Percentiles rank a stretch among this genome's conserved stretches.
phyloP scores from a whole-genome alignment of 2,113 vertebrate species.

The Dipodomys merriami region DNA sequence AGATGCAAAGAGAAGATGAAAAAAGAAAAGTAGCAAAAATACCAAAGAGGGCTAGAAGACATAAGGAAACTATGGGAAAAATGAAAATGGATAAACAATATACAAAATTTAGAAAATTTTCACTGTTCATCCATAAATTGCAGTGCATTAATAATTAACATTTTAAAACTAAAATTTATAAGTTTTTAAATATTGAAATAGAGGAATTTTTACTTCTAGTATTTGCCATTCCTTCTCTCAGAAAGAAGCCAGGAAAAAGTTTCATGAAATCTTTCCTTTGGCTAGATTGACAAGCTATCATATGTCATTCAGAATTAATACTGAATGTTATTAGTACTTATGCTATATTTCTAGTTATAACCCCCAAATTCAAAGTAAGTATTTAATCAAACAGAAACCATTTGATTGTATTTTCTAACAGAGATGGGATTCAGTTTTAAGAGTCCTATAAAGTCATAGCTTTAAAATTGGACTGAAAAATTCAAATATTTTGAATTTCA shows the following conservation, averaged over 20 bases:
- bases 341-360: not conserved
- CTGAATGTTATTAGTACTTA: constrained; percentile 30
- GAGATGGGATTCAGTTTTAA: not conserved
- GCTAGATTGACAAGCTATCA: constrained; percentile 24
- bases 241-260: not conserved
- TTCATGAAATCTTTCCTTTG: constrained; percentile 37
- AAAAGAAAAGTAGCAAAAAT: not conserved
- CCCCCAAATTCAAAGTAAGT: not conserved
- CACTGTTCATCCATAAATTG: not conserved
- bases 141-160: not conserved
- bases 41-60: not conserved
- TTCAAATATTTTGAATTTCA: not conserved
- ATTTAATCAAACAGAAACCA: not conserved
- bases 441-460: not conserved
- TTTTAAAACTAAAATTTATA: not conserved
- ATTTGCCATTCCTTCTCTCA: not conserved
- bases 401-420: constrained; percentile 31
- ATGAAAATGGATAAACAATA: not conserved
- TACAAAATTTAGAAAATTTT: not conserved
- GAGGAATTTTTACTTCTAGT: not conserved
- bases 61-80: not conserved
- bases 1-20: constrained; percentile 18
- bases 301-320: constrained; percentile 31
- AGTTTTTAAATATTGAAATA: not conserved
- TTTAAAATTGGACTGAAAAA: constrained; percentile 46